These are phyloP conservation scores for Seladonia tumulorum DNA, from an alignment of 2,888 invertebrate species.

Conservation along the genomic window DNA sequence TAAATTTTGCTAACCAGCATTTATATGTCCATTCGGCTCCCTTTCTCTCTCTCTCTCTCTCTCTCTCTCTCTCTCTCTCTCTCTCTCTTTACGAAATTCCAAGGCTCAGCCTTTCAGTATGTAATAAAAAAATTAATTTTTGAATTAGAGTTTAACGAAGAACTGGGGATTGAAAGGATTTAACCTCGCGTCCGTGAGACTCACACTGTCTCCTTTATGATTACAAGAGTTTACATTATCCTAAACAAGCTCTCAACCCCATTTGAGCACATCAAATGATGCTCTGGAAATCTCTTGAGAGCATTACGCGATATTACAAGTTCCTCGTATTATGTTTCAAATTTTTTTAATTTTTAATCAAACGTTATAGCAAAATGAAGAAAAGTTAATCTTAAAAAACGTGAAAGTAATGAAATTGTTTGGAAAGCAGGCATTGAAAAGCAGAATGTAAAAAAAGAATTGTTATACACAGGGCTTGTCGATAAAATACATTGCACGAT, in stretches of 20 bases:
- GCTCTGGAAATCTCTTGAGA: conserved; percentile 69
- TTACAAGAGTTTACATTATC: conserved; percentile 64
- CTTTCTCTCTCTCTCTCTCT: not conserved
- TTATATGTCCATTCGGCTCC: not conserved
- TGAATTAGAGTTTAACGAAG: conserved; percentile 7
- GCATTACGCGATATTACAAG: conserved; percentile 71
- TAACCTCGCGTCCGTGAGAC: not conserved
- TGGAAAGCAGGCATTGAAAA: no score
- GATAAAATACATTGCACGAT: no score
- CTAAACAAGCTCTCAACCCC: conserved; percentile 62
- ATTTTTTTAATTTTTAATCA: not conserved
- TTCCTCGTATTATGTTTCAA: not conserved
- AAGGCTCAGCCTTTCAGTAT: not conserved
- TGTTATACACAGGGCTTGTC: not conserved
- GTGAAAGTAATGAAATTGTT: not conserved
- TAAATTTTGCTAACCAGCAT: not conserved
- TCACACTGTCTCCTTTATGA: conserved; percentile 27
- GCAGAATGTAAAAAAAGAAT: no score
- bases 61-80: no score
- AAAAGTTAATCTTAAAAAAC: not conserved
- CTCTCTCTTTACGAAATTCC: not conserved
- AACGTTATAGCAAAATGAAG: not conserved
- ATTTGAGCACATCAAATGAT: conserved; percentile 56
- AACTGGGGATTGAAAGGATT: not conserved
- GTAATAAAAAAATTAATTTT: not conserved